These are phyloP conservation scores for Stegana nigrithorax DNA, from an alignment of 2,888 invertebrate genomes.

Conservation along the genomic window DNA sequence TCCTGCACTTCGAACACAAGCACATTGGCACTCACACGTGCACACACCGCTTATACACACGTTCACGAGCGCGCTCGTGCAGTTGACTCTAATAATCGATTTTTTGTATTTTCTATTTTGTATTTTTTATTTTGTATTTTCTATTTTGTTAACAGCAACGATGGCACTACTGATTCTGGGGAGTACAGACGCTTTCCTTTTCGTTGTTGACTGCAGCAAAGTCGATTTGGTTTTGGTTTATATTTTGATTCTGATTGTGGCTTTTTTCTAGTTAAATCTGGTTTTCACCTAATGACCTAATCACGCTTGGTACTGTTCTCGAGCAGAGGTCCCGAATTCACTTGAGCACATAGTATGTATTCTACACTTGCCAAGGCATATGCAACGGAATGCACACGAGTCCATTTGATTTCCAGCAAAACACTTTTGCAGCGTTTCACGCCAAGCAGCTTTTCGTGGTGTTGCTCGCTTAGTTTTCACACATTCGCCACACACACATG, in stretches of 20 bases:
- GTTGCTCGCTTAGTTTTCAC: background rate
- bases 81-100: slow-evolving; percentile 56
- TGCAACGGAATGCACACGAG: no score
- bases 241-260: background rate
- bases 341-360: background rate
- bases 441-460: background rate
- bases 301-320: background rate
- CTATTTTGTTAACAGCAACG: no score
- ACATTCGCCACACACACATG: no score
- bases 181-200: slow-evolving; percentile 13
- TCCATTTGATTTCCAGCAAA: background rate
- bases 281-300: background rate
- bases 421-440: background rate
- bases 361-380: no score
- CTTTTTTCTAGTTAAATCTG: background rate
- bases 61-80: slow-evolving; percentile 24
- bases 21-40: slow-evolving; percentile 49
- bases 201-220: background rate
- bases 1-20: slow-evolving; percentile 14
- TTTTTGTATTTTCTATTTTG: no score
- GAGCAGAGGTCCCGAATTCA: background rate
- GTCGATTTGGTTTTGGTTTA: no score
- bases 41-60: no score
- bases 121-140: no score
- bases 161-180: no score